Base-by-base conservation (phyloP, 2,113 vertebrate genomes). In the Megatriorchis doriae region DNA sequence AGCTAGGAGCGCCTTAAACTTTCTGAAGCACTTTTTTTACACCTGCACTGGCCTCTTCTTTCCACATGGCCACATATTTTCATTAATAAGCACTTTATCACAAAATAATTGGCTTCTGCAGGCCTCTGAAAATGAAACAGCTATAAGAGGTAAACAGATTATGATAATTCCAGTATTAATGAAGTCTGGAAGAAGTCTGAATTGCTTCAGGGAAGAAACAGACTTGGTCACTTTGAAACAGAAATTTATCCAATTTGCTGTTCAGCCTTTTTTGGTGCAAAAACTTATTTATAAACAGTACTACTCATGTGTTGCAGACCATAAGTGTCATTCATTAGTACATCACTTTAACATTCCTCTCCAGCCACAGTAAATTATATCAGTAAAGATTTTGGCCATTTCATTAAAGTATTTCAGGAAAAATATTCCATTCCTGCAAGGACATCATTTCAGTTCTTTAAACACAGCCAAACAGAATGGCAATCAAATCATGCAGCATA, bases 81-180 rank as follows among this genome's bases (percentile, higher is more conserved):
- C 94, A 93, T 97, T 95, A 96, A 90, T 91, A 96, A 96, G 68
- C 77, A 94, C 38, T 92, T 90, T 65, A 96, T 63, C 66, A 68
- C 67, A 94, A 95, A 95, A 88, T 86, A 71, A 40, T 18, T 81
- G 90, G 94, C 75, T 97, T 95, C 67, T 66, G 23, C 93, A 89
- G 71, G 79, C 93, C 59, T 80, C 82, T 9, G 15, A 72, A 92
- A 98, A 94, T 83, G 79, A 84, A 97, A 96, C 71, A 88, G 81
- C 96, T 96, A 59, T 50, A 68, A 94, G 61, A 94, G 74, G 66
- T 75, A 58, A 91, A 96, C 22, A 90, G 88, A 94, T 97, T 93
- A 90, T 93, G 81, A 42, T 93, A 97, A 97, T 96, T 93, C 59
- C 61, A 93, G 56, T 48, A 72, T 96, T 96, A 96, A 96, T 91